Conservation (phyloP, 1,140 invertebrate genomes). For the Cotesia glomerata region DNA sequence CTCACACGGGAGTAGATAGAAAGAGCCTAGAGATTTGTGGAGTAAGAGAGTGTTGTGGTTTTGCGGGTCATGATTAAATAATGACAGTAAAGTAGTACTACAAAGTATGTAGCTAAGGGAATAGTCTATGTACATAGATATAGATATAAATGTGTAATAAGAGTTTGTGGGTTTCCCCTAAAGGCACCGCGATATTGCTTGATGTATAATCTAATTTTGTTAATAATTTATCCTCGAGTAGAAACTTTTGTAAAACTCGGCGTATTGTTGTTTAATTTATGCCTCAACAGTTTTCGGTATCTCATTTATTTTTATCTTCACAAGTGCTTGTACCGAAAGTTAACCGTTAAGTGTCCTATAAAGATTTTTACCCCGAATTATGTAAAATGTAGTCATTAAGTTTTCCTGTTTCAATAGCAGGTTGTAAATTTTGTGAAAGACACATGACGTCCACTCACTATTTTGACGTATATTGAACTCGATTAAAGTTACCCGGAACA, state of each 20-base stretch:
- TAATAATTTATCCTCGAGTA: neutral
- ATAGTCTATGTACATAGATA: neutral
- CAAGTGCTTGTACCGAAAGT: too few relatives aligned
- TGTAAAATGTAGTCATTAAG: too few relatives aligned
- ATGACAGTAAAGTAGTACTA: neutral
- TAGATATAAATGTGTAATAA: neutral
- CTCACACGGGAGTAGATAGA: too few relatives aligned
- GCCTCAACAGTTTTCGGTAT: too few relatives aligned
- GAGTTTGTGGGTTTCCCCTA: neutral
- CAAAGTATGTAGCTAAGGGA: neutral
- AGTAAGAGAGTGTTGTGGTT: neutral
- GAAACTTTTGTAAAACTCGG: neutral
- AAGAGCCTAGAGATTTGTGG: neutral
- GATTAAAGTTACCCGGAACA: neutral
- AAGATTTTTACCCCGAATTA: too few relatives aligned
- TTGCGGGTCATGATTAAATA: slow-evolving; percentile 10
- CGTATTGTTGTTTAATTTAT: neutral
- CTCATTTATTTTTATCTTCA: too few relatives aligned
- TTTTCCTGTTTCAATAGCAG: too few relatives aligned
- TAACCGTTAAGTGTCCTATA: too few relatives aligned
- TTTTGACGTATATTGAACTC: neutral
- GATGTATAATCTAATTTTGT: neutral
- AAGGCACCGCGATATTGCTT: neutral
- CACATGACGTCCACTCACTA: neutral
- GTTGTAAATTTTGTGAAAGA: neutral